Conservation (phyloP, 1,140 invertebrate genomes). For the Zeugodacus cucurbitae region DNA sequence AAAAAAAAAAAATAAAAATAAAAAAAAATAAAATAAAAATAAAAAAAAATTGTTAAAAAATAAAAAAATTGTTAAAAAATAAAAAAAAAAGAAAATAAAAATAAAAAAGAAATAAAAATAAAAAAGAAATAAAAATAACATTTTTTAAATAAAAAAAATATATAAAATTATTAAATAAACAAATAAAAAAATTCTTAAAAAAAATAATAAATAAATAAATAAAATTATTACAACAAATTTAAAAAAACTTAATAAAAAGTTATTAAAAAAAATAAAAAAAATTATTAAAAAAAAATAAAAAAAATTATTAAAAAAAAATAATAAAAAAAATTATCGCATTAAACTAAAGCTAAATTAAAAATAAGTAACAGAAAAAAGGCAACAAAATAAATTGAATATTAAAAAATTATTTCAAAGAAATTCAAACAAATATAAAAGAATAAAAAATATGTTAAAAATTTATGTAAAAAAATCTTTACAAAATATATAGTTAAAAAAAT, state of each 20-base stretch:
- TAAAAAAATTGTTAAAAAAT: not conserved
- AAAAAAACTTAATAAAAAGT: not conserved
- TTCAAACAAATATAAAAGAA: too few relatives aligned
- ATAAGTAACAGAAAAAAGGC: too few relatives aligned
- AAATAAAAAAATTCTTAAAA: not conserved
- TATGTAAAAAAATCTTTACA: too few relatives aligned
- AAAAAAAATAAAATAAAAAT: not conserved
- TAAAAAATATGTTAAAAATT: too few relatives aligned
- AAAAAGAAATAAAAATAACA: not conserved
- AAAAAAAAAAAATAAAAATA: not conserved
- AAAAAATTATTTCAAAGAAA: too few relatives aligned
- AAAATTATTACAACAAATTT: not conserved
- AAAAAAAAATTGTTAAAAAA: not conserved
- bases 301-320: not conserved
- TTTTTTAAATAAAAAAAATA: not conserved
- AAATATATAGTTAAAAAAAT: not conserved
- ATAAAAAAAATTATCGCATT: too few relatives aligned
- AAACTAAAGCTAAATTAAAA: too few relatives aligned
- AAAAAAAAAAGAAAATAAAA: not conserved
- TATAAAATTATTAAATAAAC: not conserved
- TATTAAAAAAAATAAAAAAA: not conserved
- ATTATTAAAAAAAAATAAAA: not conserved
- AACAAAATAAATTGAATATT: too few relatives aligned
- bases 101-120: not conserved
- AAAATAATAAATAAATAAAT: not conserved